Evolutionary conservation across 2,888 invertebrate species (phyloP), one percentile per base, ranked within the genome.

Genomic region (Idaea straminata): DNA sequence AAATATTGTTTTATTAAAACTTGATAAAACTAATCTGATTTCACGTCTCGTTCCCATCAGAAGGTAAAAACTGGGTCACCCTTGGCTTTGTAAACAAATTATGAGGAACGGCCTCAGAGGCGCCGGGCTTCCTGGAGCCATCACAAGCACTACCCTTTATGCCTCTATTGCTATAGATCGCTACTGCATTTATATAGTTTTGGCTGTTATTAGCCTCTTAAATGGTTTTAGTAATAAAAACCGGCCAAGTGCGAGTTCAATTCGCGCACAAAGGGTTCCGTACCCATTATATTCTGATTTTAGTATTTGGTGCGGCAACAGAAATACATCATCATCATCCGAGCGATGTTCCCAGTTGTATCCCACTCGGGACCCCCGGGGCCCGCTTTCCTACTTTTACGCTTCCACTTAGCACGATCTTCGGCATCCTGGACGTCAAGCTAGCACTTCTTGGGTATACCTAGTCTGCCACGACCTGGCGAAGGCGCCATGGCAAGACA

Each of bases 1-100:
- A 47, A 47, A 47, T 47, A 47, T 47, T 47, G 47, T 47, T 6
- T 7, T 47, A 47, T 7, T 47, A 47, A 47, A 13, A 47, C 60
- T 35, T 61, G 62, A 66, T 64, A 66, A 64, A 65, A 70, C 64
- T 63, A 66, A 67, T 64, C 66, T 66, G 61, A 66, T 69, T 64
- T 66, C 63, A 58, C 59, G 58, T 61, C 59, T 59, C 13, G 69
- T 38, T 68, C 59, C 60, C 64, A 76, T 74, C 66, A 66, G 69
- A 72, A 78, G 75, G 74, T 78, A 79, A 76, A 79, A 83, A 80
- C 66, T 80, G 72, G 78, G 81, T 77, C 81, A 77, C 69, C 71
- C 68, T 69, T 72, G 66, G 73, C 70, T 69, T 63, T 70, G 82
- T 81, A 84, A 86, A 85, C 83, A 85, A 83, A 85, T 82, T 78